Conservation (phyloP, 92 coral and sea anemone species). For the Heliopora coerulea region DNA sequence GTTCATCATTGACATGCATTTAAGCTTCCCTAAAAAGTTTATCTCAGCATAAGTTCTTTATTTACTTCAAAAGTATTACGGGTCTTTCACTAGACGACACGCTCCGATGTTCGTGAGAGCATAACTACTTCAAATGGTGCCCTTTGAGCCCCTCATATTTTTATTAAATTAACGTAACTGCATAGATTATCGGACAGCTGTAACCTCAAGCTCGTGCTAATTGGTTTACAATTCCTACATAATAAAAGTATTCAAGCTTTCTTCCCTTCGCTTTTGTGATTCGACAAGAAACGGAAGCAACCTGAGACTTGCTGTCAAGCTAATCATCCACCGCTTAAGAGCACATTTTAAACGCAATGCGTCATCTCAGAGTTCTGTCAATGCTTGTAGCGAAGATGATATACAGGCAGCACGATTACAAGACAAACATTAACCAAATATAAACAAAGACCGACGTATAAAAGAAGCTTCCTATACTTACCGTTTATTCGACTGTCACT, state of each 20-base stretch:
- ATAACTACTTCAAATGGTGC: no score
- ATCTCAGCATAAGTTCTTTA: no score
- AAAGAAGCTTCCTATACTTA: no score
- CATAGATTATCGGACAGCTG: conserved; percentile 46
- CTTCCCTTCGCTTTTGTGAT: neutral
- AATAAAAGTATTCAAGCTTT: conserved; percentile 22
- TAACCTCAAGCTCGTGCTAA: conserved; percentile 41
- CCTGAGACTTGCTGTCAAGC: conserved; percentile 23
- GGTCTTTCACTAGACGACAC: no score
- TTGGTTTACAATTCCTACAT: conserved; percentile 43
- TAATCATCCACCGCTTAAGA: conserved; percentile 20
- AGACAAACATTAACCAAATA: neutral
- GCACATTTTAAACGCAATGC: neutral
- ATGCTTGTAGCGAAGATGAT: neutral
- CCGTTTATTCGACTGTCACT: neutral
- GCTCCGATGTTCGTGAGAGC: no score
- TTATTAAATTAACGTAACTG: conserved; percentile 41
- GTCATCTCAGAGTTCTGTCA: conserved; percentile 9
- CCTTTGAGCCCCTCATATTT: neutral
- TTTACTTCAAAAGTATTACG: no score
- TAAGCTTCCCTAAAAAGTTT: neutral
- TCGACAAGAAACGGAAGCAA: conserved; percentile 6
- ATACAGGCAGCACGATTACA: neutral
- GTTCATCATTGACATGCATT: neutral
- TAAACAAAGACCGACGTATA: neutral